phyloP scores from a whole-genome alignment of 2,888 invertebrate genomes.

The Amphipoea lucens region DNA sequence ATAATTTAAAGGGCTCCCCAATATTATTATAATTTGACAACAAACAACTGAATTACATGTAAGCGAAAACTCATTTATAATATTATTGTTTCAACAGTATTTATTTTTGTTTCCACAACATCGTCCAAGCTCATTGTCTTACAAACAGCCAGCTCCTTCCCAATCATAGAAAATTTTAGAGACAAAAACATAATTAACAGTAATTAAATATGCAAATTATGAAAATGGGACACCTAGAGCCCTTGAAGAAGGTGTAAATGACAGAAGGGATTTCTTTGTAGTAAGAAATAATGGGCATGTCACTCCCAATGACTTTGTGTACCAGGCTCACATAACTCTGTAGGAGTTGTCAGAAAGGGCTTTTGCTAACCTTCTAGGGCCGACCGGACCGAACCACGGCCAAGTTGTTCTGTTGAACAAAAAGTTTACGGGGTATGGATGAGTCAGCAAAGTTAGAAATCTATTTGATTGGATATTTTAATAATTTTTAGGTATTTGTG shows the following conservation, averaged over 20 bases:
- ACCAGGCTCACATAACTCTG: constrained; percentile 83
- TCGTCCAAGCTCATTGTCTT: not conserved
- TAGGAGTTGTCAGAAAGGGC: constrained; percentile 72
- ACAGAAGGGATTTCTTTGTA: constrained; percentile 82
- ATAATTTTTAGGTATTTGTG: not conserved
- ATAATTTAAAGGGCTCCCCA: constrained; percentile 89
- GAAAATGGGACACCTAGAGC: constrained; percentile 61
- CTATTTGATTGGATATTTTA: constrained; percentile 1
- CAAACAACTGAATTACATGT: constrained; percentile 70
- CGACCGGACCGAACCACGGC: not conserved
- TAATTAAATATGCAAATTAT: constrained; percentile 80
- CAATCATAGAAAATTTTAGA: constrained; percentile 16
- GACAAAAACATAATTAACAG: constrained; percentile 71
- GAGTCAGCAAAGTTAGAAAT: not conserved
- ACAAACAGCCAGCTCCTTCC: constrained; percentile 9
- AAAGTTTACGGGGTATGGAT: constrained; percentile 3
- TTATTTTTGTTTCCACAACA: not conserved
- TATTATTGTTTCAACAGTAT: constrained; percentile 7
- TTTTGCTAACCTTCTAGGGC: constrained; percentile 54
- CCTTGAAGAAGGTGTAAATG: constrained; percentile 84
- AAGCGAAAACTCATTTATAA: constrained; percentile 29
- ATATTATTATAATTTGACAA: constrained; percentile 79
- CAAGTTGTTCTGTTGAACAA: constrained; percentile 3
- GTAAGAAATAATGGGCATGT: constrained; percentile 90
- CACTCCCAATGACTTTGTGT: constrained; percentile 91